Evolutionary conservation across 92 coral and sea anemone genomes (phyloP).

Genomic region (Zoanthus sansibaricus): DNA sequence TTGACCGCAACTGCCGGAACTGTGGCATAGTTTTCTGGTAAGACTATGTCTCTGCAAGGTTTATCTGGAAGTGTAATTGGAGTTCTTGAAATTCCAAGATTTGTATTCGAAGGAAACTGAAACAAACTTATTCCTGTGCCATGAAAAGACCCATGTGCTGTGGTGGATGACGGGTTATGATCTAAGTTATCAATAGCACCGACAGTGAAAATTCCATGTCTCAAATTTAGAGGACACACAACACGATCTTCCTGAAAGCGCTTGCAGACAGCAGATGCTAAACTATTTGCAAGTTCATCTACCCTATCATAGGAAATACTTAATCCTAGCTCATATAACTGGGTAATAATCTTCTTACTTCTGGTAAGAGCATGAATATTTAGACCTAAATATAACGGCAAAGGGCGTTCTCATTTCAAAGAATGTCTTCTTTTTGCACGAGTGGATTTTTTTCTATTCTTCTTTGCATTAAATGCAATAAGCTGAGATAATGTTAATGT

Average conservation of each 20-base stretch:
- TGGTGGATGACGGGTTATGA: constrained; percentile 19
- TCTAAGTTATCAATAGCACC: constrained; percentile 22
- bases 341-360: constrained; percentile 22
- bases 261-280: constrained; percentile 7
- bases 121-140: constrained; percentile 13
- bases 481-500: background rate
- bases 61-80: constrained; percentile 3
- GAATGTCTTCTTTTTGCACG: background rate
- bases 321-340: constrained; percentile 17
- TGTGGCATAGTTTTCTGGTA: background rate
- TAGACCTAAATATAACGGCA: constrained; percentile 1
- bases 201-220: constrained; percentile 16
- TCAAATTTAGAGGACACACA: constrained; percentile 21
- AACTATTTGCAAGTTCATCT: constrained; percentile 20
- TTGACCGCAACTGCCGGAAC: constrained; percentile 1
- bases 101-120: background rate
- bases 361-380: constrained; percentile 18
- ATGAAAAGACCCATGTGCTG: constrained; percentile 23
- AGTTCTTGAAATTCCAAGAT: background rate
- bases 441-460: background rate
- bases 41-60: background rate
- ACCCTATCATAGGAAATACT: constrained; percentile 30
- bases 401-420: background rate
- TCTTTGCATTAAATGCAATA: background rate
- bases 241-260: constrained; percentile 12